Evolutionary conservation across 2,888 invertebrate species (phyloP).

Genomic region (Acleris literana): DNA sequence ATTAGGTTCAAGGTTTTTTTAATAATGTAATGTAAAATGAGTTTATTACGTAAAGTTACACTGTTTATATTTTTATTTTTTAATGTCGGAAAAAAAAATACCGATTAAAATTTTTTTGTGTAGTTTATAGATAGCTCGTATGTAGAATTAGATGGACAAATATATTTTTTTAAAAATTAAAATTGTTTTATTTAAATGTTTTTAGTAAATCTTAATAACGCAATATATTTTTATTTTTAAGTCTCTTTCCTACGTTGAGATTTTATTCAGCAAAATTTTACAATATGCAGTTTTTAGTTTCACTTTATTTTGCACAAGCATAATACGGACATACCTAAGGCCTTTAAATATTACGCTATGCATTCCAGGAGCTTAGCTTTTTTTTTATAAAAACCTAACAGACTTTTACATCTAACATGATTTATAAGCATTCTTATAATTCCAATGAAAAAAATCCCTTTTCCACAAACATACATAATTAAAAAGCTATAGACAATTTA

Average conservation of each 20-base stretch:
- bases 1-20: conserved; percentile 42
- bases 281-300: too few relatives aligned
- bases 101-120: too few relatives aligned
- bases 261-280: too few relatives aligned
- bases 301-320: too few relatives aligned
- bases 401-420: conserved; percentile 39
- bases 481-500: conserved; percentile 75
- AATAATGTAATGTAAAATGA: background rate
- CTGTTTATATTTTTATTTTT: background rate
- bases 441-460: conserved; percentile 42
- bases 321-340: too few relatives aligned
- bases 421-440: conserved; percentile 48
- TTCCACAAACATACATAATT: conserved; percentile 63
- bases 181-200: too few relatives aligned
- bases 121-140: too few relatives aligned
- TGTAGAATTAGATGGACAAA: background rate
- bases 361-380: background rate
- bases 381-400: conserved; percentile 38
- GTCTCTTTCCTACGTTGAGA: background rate
- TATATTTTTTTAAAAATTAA: too few relatives aligned
- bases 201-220: background rate
- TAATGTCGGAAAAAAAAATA: background rate
- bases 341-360: too few relatives aligned
- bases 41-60: too few relatives aligned
- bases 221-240: background rate